Evolutionary conservation across 1,140 invertebrate species (phyloP), one percentile per base, ranked within the genome.

Genomic region (Cydia strobilella): DNA sequence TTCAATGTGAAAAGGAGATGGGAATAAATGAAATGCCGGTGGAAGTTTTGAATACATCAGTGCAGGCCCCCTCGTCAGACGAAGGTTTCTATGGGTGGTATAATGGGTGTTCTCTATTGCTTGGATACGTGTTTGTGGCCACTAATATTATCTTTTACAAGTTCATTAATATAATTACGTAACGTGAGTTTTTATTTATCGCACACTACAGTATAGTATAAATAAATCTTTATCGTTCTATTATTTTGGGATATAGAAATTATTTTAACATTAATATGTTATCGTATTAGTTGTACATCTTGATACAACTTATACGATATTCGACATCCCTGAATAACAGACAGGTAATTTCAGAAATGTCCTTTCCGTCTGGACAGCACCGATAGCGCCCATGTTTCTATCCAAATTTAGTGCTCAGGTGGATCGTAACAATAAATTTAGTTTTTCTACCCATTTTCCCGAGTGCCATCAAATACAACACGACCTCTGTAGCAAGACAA

Each of bases 31-130:
- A 77, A 78, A 77, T 74, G 75, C 31, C 54, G 31, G 31, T 35
- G 27, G 65, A 69, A 39, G 69, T 76, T 77, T 76, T 77, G 79
- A 80, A 76, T 76, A 75, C 75, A 75, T 77, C 76, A 76, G 75
- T 74, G 75, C 77, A 76, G 75, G 74, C 78, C 75, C 76, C 76
- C 79, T 76, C 71, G 75, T 75, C 74, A 73, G n/a, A 63, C 59
- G 63, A 59, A 59, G 59, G 73, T 74, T 77, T 39, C 73, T 51
- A 74, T 76, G 66, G 65, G 42, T 69, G 35, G 31, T 35, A 69
- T 42, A 69, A 35, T n/a, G 15, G 65, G 7, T 35, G 15, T 10
- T 35, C 31, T 69, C 12, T 69, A 39, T 66, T 66, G 63, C 27
- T 27, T 54, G 12, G 51, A 9, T 18, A 20, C 51, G n/a, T 54